Conservation (phyloP, 2,797 vertebrate genomes). For the Sebastes cheni region DNA sequence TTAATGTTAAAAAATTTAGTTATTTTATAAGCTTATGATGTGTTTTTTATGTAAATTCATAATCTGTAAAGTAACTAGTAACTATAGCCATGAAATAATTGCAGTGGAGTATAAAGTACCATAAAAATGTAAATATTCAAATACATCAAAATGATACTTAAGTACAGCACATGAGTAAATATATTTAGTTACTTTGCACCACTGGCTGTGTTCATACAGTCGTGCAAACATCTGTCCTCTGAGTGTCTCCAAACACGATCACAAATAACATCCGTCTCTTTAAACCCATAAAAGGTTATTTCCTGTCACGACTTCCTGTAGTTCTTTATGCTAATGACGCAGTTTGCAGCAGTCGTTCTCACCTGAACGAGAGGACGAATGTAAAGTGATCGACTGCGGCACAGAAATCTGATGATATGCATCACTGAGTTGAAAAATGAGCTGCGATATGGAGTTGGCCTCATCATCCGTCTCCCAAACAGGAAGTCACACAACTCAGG, state of each 20-base stretch:
- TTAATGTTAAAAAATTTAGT: neutral
- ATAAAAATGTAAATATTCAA: neutral
- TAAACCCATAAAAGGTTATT: constrained; percentile 3
- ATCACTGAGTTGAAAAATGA: neutral
- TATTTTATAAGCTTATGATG: neutral
- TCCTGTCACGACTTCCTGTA: constrained; percentile 25
- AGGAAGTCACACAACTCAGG: neutral
- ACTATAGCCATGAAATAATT: neutral
- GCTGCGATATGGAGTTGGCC: neutral
- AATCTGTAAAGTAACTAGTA: neutral
- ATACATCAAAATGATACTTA: neutral
- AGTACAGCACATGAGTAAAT: too few relatives aligned
- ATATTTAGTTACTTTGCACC: too few relatives aligned
- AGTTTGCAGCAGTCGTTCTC: neutral
- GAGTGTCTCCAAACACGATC: neutral
- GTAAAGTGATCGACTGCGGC: neutral
- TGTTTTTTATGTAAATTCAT: neutral
- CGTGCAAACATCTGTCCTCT: neutral
- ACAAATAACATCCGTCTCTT: neutral
- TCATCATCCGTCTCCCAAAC: neutral
- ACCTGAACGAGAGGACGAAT: neutral
- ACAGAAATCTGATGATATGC: neutral
- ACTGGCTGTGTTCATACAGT: too few relatives aligned
- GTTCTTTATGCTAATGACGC: neutral
- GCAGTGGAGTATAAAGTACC: neutral